Conservation (phyloP, 2,113 vertebrate species). For the Xenopus tropicalis region UCB_Xtro_10.0 CM004444.2:100033501-100034000, state of each 20-base stretch:
- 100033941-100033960: neutral
- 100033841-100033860: conserved; percentile 6
- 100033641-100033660: conserved; percentile 36
- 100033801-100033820: conserved; percentile 52
- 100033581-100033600: neutral
- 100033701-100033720: conserved; percentile 42
- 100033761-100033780: conserved; percentile 56
- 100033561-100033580: conserved; percentile 16
- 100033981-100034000: too few species aligned
- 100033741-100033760: conserved; percentile 49
- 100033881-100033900: neutral
- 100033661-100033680: conserved; percentile 39
- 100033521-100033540: neutral
- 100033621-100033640: conserved; percentile 14
- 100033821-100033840: neutral
- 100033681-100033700: conserved; percentile 25
- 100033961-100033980: neutral
- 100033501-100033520: neutral
- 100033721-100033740: conserved; percentile 47
- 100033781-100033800: conserved; percentile 47
- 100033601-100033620: conserved; percentile 6
- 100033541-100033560: conserved; percentile 6
- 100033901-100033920: neutral
- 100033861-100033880: conserved; percentile 4
- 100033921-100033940: neutral